Conservation (phyloP, 30 jellyfish, hydroid and myxozoan species). For the Turritopsis dohrnii region DNA sequence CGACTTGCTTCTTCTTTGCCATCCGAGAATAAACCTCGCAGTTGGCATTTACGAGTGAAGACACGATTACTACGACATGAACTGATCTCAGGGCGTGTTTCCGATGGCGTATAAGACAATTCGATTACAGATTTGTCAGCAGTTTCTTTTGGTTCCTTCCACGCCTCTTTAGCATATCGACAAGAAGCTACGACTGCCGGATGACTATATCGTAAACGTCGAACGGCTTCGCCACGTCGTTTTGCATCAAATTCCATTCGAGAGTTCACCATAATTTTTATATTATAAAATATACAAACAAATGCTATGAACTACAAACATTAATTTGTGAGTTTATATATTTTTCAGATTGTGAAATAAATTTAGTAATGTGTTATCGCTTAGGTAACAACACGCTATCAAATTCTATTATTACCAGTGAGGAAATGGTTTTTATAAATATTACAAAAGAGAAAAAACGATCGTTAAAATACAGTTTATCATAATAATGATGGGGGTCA, state of each 20-base stretch:
- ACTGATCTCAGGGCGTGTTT: background rate
- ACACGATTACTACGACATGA: background rate
- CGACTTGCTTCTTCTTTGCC: background rate
- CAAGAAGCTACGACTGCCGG: conserved; percentile 17
- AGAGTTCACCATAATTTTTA: conserved; percentile 14
- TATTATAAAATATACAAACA: no score
- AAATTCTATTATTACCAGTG: background rate
- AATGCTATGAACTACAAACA: no score
- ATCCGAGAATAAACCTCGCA: background rate
- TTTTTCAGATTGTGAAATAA: background rate
- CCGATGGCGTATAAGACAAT: background rate
- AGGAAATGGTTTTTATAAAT: background rate
- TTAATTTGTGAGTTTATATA: background rate
- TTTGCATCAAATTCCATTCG: conserved; percentile 16
- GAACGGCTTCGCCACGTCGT: conserved; percentile 7
- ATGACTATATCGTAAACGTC: conserved; percentile 14
- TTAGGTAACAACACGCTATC: background rate
- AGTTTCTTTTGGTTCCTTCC: background rate
- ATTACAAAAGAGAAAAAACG: background rate
- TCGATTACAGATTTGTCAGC: background rate
- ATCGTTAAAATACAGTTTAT: background rate
- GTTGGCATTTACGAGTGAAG: background rate
- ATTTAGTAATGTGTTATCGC: background rate
- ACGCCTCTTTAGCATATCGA: background rate
- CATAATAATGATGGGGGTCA: background rate